phyloP scores from a whole-genome alignment of 2,797 vertebrate genomes.

The Notoglanidium macrostoma region DNA sequence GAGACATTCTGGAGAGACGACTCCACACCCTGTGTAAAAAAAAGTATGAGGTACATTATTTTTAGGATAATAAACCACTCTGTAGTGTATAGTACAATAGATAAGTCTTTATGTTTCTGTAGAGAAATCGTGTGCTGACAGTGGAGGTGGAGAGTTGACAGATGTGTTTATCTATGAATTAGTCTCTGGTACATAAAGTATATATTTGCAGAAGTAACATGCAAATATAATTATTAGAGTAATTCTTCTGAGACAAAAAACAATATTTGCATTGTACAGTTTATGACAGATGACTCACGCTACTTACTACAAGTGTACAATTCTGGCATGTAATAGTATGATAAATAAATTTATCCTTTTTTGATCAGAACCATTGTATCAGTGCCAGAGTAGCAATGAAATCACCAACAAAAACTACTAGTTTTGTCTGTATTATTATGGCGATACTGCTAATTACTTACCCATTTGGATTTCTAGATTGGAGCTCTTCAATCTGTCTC shows the following conservation, averaged over 20 bases:
- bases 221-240: neutral
- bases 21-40: conserved; percentile 15
- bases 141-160: neutral
- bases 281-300: neutral
- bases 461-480: conserved; percentile 61
- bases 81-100: neutral
- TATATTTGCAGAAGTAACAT: neutral
- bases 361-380: neutral
- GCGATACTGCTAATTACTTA: conserved; percentile 49
- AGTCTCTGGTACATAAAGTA: neutral
- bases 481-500: conserved; percentile 65
- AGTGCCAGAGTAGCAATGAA: neutral
- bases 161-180: neutral
- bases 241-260: neutral
- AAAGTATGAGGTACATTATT: neutral
- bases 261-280: neutral
- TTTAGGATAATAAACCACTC: neutral
- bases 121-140: neutral
- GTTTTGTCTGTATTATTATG: neutral
- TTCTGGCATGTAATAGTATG: neutral
- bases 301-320: neutral
- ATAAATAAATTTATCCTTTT: neutral
- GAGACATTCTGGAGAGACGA: conserved; percentile 24
- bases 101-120: neutral
- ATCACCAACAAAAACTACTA: neutral